phyloP scores from a whole-genome alignment of 2,888 invertebrate species.

The Ormyrus labotus region DNA sequence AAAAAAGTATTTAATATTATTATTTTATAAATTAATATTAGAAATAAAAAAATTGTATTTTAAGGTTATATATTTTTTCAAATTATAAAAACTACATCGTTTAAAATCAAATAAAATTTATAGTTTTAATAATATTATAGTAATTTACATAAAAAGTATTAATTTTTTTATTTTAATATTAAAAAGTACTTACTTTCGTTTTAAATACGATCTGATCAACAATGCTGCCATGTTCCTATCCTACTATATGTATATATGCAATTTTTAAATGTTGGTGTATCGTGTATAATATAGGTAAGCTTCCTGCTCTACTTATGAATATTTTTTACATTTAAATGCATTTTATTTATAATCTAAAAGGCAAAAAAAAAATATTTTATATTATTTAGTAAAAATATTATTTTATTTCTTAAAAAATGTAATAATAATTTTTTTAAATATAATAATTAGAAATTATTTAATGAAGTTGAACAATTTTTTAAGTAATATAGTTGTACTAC shows the following conservation, averaged over 20 bases:
- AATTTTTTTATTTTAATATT: constrained; percentile 4
- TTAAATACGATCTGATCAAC: constrained; percentile 60
- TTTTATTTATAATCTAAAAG: no score
- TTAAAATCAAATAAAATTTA: background rate
- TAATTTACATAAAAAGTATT: background rate
- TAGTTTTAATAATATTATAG: background rate
- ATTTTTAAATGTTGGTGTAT: no score
- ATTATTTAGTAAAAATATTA: background rate
- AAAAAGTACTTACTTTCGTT: constrained; percentile 61
- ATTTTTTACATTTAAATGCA: no score
- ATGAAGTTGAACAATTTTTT: background rate
- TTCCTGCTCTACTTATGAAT: no score
- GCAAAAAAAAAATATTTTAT: no score
- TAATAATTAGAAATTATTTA: no score
- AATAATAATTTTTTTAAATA: no score
- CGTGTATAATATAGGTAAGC: no score
- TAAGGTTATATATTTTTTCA: constrained; percentile 29
- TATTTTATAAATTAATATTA: background rate
- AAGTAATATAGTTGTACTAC: background rate
- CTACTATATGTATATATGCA: background rate
- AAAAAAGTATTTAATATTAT: constrained; percentile 38
- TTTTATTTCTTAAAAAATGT: background rate
- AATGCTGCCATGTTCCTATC: constrained; percentile 61
- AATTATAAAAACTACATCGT: background rate
- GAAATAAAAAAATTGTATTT: background rate